Conservation (phyloP, 2,113 vertebrate genomes). For the Mobula birostris region DNA sequence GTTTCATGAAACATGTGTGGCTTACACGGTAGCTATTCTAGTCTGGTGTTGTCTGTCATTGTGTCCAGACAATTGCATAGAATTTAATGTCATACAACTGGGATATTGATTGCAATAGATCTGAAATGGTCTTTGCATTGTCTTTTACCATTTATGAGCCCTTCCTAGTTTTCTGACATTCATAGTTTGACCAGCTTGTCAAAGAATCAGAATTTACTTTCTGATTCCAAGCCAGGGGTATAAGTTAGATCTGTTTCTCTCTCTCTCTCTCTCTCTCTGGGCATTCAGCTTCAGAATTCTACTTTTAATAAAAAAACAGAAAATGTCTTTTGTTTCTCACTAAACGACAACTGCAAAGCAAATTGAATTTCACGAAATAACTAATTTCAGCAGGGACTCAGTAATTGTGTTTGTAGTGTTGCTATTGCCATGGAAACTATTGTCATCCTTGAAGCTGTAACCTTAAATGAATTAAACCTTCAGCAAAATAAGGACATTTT, state of each 20-base stretch:
- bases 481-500: not conserved
- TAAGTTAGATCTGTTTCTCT: not conserved
- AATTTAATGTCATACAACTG: not conserved
- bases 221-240: not conserved
- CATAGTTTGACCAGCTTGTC: not conserved
- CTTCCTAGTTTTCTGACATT: not conserved
- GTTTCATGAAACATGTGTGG: not conserved
- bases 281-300: not conserved
- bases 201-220: not conserved
- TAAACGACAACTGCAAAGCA: not conserved
- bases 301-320: not conserved
- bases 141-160: not conserved
- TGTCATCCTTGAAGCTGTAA: constrained; percentile 4
- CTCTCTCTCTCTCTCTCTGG: not conserved
- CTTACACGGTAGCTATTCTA: not conserved
- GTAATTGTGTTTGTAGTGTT: constrained; percentile 16
- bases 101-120: too few relatives aligned
- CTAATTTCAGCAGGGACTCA: not conserved
- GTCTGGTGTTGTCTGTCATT: not conserved
- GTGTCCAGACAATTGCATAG: not conserved
- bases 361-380: not conserved
- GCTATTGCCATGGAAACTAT: constrained; percentile 11
- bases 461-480: not conserved
- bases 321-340: not conserved
- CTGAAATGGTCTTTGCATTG: not conserved